These are phyloP conservation scores for Cremastinae sp. DNA, from an alignment of 2,888 invertebrate genomes.

Conservation along the genomic window DNA sequence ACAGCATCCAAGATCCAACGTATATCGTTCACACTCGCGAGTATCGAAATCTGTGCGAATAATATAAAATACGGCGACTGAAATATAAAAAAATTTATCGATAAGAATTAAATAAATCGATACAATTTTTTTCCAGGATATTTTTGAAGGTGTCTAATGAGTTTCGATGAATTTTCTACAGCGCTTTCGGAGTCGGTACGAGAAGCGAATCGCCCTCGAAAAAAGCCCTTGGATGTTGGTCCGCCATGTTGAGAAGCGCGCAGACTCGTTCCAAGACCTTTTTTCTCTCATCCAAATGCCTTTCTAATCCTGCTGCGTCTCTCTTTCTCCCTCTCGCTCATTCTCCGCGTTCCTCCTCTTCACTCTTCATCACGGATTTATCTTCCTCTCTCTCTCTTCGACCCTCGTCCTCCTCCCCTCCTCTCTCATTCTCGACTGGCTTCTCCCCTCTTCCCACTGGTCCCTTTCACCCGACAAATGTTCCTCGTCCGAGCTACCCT, in stretches of 20 bases:
- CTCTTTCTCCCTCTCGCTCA: conserved; percentile 6
- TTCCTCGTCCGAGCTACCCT: conserved; percentile 47
- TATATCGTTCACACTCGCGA: not conserved
- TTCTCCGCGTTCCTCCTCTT: conserved; percentile 1
- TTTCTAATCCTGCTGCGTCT: conserved; percentile 56
- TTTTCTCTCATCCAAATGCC: conserved; percentile 58
- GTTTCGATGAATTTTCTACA: not conserved
- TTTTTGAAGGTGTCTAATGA: no score
- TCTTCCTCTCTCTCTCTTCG: conserved; percentile 17
- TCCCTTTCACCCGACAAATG: conserved; percentile 38
- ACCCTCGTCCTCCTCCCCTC: conserved; percentile 15
- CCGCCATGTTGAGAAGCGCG: conserved; percentile 1
- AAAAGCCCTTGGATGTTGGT: conserved; percentile 9
- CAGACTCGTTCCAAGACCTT: conserved; percentile 27
- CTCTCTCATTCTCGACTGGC: conserved; percentile 17
- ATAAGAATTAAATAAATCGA: no score
- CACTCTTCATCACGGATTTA: no score
- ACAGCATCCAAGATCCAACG: not conserved
- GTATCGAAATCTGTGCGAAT: not conserved
- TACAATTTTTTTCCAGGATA: no score
- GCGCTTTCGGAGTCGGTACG: no score
- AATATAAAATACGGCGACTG: no score
- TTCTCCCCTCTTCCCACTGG: conserved; percentile 1
- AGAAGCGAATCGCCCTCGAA: not conserved
- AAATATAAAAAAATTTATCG: no score